Evolutionary conservation across 2,113 vertebrate genomes (phyloP).

Genomic region (Muscicapa adusta): DNA sequence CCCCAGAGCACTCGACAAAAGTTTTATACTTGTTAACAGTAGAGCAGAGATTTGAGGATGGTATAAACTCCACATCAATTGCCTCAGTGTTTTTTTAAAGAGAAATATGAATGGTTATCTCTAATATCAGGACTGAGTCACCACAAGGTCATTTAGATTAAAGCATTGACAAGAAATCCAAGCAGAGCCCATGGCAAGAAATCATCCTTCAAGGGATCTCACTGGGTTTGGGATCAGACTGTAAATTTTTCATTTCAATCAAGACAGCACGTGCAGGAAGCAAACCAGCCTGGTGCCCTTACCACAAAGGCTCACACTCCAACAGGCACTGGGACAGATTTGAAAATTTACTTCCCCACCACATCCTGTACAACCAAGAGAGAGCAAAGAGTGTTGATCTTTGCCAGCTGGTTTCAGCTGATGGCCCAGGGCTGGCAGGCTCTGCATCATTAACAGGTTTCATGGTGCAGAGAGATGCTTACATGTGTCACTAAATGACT

Average conservation of each 20-base stretch:
- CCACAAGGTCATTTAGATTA: neutral
- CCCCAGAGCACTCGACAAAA: neutral
- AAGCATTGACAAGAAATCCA: neutral
- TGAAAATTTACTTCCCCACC: neutral
- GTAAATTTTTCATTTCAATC: neutral
- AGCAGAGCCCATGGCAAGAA: neutral
- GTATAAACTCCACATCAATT: neutral
- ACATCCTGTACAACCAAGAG: neutral
- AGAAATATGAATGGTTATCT: neutral
- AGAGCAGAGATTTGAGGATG: neutral
- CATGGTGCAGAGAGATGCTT: neutral
- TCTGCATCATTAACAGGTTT: neutral
- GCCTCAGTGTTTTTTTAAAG: neutral
- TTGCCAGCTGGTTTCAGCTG: neutral
- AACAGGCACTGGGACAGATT: neutral
- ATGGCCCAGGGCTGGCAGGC: neutral
- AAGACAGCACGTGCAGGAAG: neutral
- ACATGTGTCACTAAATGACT: neutral
- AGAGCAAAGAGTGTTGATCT: neutral
- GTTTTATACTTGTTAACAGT: neutral
- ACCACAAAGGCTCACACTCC: neutral
- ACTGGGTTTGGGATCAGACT: neutral
- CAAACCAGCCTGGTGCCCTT: neutral
- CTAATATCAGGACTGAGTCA: neutral
- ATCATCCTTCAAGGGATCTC: neutral